phyloP scores from a whole-genome alignment of 2,113 vertebrate species.

The Ciconia boyciana region DNA sequence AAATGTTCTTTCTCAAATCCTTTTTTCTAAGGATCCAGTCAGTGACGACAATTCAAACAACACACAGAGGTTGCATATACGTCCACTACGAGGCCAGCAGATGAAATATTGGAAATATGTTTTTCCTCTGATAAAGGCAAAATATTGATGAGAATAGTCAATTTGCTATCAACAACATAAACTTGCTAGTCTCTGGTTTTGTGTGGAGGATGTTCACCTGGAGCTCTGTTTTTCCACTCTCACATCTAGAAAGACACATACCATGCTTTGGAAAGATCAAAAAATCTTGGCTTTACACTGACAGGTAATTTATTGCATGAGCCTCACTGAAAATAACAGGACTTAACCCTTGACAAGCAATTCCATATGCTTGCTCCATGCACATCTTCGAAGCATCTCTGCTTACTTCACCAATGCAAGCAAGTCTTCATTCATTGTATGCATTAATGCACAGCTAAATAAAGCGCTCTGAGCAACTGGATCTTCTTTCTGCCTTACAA shows the following conservation, averaged over 20 bases:
- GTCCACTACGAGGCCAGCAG: neutral
- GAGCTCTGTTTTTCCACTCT: neutral
- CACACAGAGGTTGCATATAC: neutral
- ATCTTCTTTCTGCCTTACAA: neutral
- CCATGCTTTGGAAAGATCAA: neutral
- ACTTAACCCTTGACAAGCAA: neutral
- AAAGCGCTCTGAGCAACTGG: neutral
- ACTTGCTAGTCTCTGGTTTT: neutral
- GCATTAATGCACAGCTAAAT: conserved; percentile 13
- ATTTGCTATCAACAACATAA: neutral
- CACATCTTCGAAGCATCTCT: neutral
- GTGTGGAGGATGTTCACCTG: neutral
- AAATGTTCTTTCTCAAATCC: neutral
- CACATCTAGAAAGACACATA: neutral
- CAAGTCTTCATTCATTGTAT: neutral
- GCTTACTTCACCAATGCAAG: neutral
- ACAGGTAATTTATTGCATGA: neutral
- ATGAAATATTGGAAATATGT: neutral
- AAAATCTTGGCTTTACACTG: neutral
- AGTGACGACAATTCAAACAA: neutral
- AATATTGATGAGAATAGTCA: neutral
- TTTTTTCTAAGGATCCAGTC: neutral
- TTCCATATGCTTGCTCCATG: neutral
- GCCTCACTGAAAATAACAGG: neutral
- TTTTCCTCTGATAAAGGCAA: neutral